Evolutionary conservation across 2,797 vertebrate genomes (phyloP), one percentile per base, ranked within the genome.

Genomic region (Microctenopoma lineatum): DNA sequence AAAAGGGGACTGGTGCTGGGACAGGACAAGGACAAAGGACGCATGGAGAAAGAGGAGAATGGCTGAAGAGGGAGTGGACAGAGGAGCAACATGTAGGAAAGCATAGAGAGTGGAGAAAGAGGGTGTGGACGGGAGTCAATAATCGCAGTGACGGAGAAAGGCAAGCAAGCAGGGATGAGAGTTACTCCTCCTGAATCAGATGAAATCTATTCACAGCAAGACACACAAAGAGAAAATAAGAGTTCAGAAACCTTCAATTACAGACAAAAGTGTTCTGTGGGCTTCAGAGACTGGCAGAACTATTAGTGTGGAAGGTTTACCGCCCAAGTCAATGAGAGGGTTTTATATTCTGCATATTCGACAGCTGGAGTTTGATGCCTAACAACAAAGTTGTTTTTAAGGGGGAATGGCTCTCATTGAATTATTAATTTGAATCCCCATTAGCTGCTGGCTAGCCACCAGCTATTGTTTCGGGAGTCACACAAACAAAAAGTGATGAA

Each of bases 201-300:
- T 48, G 72, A 70, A 67, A 69, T 47, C 52, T 42, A 27, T 54
- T 81, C 59, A 82, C 55, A 81, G 69, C 39, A 66, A 59, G 64
- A 68, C 39, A 62, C 52, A 39, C 65, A 72, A 73, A 69, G n/a
- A 70, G 36, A 72, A 71, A 77, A 77, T 52, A 81, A 61, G 21
- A 68, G 44, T 79, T 85, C 47, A 79, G 60, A 77, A 81, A 66
- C 73, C 66, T 81, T 79, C 45, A 81, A 73, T 77, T 84, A 78
- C 58, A 66, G 59, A 54, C 63, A 64, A 51, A 59, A 78, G 53
- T 76, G 66, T 66, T 75, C 47, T 75, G 52, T 64, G 59, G 75
- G 70, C 84, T 82, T 80, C 64, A 79, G 71, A 86, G 80, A 83
- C 77, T 64, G 52, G 42, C 58, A 63, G 65, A 72, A 70, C 73